phyloP scores from a whole-genome alignment of 2,113 vertebrate species.

The Aspiorhynchus laticeps region DNA sequence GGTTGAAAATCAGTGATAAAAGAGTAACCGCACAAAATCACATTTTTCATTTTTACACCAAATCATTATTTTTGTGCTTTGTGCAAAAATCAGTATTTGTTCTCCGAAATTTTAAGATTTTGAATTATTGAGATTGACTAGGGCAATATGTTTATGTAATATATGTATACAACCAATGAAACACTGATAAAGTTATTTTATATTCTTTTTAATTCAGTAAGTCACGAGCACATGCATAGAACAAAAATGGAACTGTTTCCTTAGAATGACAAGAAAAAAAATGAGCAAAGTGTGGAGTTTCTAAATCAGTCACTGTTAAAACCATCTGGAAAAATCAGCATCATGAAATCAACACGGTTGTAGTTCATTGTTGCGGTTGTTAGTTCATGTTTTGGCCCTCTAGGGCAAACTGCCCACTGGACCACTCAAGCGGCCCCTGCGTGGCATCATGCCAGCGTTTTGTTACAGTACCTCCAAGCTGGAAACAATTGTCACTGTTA shows the following conservation, averaged over 20 bases:
- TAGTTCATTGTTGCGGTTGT: conserved; percentile 4
- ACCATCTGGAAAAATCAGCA: background rate
- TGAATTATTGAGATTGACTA: background rate
- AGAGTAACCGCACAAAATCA: background rate
- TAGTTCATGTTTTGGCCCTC: background rate
- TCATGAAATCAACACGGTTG: background rate
- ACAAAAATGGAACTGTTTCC: background rate
- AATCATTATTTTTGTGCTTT: background rate
- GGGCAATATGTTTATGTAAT: background rate
- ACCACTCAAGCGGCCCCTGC: background rate
- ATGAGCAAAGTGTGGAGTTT: background rate
- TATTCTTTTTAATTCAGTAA: background rate
- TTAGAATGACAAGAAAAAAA: background rate
- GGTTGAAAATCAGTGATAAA: background rate
- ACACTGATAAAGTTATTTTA: background rate
- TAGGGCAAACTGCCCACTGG: conserved; percentile 30
- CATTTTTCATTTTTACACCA: background rate
- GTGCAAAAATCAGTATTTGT: background rate
- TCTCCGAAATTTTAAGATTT: background rate
- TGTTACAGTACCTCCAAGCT: conserved; percentile 41
- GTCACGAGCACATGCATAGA: background rate
- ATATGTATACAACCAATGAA: background rate
- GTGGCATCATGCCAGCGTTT: background rate
- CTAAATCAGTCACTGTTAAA: background rate
- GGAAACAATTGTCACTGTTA: conserved; percentile 49